phyloP scores from a whole-genome alignment of 1,140 invertebrate species.

The Zaprionus lachaisei region DNA sequence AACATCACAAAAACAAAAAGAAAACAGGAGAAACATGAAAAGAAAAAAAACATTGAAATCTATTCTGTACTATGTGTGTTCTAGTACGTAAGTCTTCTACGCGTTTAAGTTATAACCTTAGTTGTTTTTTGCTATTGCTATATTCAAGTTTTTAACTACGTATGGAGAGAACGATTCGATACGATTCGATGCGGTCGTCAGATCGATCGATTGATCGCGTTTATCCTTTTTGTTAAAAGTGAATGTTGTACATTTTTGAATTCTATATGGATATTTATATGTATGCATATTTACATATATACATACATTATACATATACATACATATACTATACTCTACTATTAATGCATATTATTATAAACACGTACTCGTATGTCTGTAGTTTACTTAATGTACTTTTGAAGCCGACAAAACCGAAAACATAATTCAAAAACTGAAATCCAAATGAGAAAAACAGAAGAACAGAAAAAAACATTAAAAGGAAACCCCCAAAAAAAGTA shows the following conservation, averaged over 20 bases:
- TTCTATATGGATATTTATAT: slow-evolving; percentile 69
- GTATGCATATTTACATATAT: slow-evolving; percentile 42
- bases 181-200: neutral
- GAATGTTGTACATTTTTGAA: slow-evolving; percentile 82
- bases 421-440: slow-evolving; percentile 33
- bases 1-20: slow-evolving; percentile 54
- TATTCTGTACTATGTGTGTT: slow-evolving; percentile 62
- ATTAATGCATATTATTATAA: slow-evolving; percentile 52
- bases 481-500: slow-evolving; percentile 38
- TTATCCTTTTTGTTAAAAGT: slow-evolving; percentile 74
- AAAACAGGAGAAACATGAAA: slow-evolving; percentile 14
- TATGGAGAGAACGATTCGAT: slow-evolving; percentile 20
- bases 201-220: slow-evolving; percentile 30
- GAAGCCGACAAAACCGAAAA: slow-evolving; percentile 52
- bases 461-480: slow-evolving; percentile 22
- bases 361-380: slow-evolving; percentile 68
- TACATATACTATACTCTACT: slow-evolving; percentile 41
- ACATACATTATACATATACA: slow-evolving; percentile 27
- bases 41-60: slow-evolving; percentile 44
- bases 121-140: slow-evolving; percentile 79
- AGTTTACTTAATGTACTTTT: slow-evolving; percentile 80
- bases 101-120: slow-evolving; percentile 74
- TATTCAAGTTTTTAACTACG: slow-evolving; percentile 80
- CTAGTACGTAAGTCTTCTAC: slow-evolving; percentile 72
- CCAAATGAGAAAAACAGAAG: slow-evolving; percentile 29